phyloP scores from a whole-genome alignment of 2,888 invertebrate genomes.

The Dorcus parallelipipedus region DNA sequence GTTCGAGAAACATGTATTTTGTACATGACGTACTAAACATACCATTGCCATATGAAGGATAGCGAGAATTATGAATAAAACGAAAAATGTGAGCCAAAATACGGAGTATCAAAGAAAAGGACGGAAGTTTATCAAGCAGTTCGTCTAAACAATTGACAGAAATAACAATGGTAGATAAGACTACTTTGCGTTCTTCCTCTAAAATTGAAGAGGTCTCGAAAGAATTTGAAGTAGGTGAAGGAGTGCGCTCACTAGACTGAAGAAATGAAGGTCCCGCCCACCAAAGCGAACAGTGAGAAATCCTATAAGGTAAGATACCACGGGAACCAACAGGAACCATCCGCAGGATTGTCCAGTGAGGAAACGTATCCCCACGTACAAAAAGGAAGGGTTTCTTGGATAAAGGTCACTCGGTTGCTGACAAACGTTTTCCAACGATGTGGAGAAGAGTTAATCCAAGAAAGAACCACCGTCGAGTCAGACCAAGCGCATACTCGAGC shows the following conservation, averaged over 20 bases:
- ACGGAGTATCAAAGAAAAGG: background rate
- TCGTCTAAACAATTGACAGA: background rate
- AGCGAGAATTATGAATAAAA: background rate
- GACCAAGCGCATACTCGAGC: slow-evolving; percentile 10
- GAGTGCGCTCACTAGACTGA: too few relatives aligned
- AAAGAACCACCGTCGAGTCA: slow-evolving; percentile 17
- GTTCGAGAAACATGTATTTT: slow-evolving; percentile 5
- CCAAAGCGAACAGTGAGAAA: slow-evolving; percentile 1
- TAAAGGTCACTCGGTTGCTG: slow-evolving; percentile 5
- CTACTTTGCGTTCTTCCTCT: too few relatives aligned
- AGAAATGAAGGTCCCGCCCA: background rate
- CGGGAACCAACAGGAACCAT: slow-evolving; percentile 13
- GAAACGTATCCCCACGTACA: slow-evolving; percentile 7
- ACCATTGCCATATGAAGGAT: background rate
- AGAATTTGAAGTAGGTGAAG: too few relatives aligned
- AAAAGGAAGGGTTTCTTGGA: slow-evolving; percentile 8
- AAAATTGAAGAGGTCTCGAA: too few relatives aligned
- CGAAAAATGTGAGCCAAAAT: background rate
- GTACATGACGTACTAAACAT: slow-evolving; percentile 4
- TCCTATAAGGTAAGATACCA: slow-evolving; percentile 8
- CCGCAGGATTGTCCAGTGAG: slow-evolving; percentile 13
- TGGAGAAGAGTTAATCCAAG: too few relatives aligned
- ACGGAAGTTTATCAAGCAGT: background rate
- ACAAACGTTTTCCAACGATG: too few relatives aligned
- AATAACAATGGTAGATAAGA: too few relatives aligned